Conservation (phyloP, 2,113 vertebrate genomes). For the Hydrolagus affinis region DNA sequence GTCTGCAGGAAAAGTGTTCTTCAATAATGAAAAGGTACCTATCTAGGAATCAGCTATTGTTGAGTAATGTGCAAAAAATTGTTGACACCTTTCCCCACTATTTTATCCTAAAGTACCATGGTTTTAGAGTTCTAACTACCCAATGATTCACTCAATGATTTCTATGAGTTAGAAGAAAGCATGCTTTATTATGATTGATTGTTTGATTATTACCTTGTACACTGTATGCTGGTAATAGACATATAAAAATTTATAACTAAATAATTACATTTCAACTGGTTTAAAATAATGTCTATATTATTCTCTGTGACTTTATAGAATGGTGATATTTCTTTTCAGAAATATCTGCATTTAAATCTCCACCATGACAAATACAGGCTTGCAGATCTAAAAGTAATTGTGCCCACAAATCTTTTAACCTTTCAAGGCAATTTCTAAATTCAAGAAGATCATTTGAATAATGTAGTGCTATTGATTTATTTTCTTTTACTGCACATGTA, state of each 20-base stretch:
- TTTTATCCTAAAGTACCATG: neutral
- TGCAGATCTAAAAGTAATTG: neutral
- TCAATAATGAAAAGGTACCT: neutral
- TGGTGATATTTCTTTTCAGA: neutral
- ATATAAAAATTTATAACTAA: neutral
- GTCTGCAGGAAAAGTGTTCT: neutral
- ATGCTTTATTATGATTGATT: neutral
- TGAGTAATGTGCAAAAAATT: neutral
- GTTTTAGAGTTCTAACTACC: neutral
- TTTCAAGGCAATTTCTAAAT: neutral
- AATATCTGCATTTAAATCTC: neutral
- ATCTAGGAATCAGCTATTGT: neutral
- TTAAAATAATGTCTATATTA: neutral
- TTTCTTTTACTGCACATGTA: neutral
- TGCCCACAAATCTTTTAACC: neutral
- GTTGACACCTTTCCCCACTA: neutral
- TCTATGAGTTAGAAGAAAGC: neutral
- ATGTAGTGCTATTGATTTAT: neutral
- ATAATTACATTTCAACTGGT: neutral
- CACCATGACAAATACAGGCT: neutral
- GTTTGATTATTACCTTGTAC: neutral
- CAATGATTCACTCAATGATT: neutral
- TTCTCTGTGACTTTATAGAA: neutral
- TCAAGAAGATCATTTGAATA: neutral
- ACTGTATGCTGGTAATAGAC: neutral